Base-by-base conservation (phyloP, 2,888 invertebrate species). In the Megalurothrips usitatus region DNA sequence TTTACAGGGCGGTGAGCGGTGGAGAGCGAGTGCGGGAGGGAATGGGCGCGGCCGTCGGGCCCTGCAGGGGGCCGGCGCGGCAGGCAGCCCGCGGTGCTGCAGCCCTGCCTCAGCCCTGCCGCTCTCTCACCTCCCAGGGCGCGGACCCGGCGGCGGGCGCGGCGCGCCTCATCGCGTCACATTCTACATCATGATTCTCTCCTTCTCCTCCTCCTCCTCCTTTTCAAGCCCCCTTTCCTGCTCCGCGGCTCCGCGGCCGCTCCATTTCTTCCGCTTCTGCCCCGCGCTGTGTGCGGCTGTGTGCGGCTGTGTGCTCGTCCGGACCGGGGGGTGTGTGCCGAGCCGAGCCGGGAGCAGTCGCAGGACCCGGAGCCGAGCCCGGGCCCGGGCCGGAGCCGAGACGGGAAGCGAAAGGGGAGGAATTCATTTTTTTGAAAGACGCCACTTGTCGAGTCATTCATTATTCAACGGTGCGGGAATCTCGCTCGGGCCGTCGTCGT, bases 391-490 rank as follows among this genome's bases (percentile, higher is more conserved):
- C 52, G 52, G 52, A 52, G 52, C 34, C 34, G 34, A 6, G 34
- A 43, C 34, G 34, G 34, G 34, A 43, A 43, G 34, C 6, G 6
- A 26, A 75, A 26, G 68, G 68, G 68, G 68, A 75, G 23, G 68
- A 23, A 75, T 75, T 75, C 68, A 75, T 75, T 75, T 75, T 58
- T 75, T 75, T 75, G 68, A 75, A 75, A 75, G 68, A 75, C 68
- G 68, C 68, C 68, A 75, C 68, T 75, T 75, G 68, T 75, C 26
- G 68, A 75, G 68, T 75, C 68, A 75, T 75, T 75, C 68, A 75
- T 75, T 75, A 75, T 75, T 75, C 68, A 75, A 75, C 68, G 68
- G 68, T 75, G 68, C 68, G 68, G 68, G 68, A 75, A 75, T 75
- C 68, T 75, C 68, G 68, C 68, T 75, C 23, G 23, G 26, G 68